These are phyloP conservation scores for Napeogenes sylphis DNA, from an alignment of 2,888 invertebrate species.

Conservation along the genomic window DNA sequence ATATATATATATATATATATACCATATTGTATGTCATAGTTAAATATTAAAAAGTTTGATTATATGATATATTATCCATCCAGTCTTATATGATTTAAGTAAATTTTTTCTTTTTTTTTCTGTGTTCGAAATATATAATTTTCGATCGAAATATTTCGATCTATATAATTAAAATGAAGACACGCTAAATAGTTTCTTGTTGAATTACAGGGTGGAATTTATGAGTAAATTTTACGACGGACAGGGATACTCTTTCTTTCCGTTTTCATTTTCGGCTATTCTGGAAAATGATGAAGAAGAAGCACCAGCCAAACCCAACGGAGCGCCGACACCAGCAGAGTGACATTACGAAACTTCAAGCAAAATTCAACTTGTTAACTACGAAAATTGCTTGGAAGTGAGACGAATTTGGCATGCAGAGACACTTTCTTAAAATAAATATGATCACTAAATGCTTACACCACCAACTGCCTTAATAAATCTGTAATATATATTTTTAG, in stretches of 20 bases:
- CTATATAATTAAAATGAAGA: no score
- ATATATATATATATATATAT: no score
- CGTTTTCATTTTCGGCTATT: conserved; percentile 84
- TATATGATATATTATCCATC: no score
- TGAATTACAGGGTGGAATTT: conserved; percentile 91
- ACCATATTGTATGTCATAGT: no score
- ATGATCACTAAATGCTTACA: background rate
- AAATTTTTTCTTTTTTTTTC: no score
- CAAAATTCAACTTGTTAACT: conserved; percentile 18
- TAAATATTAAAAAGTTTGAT: no score
- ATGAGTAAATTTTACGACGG: conserved; percentile 96
- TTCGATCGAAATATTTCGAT: background rate
- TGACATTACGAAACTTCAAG: conserved; percentile 39
- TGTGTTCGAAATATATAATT: background rate
- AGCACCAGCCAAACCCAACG: conserved; percentile 47
- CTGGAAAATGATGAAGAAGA: conserved; percentile 72
- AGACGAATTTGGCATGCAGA: conserved; percentile 31
- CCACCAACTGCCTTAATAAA: background rate
- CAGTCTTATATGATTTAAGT: no score
- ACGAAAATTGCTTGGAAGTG: conserved; percentile 20
- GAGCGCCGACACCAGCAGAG: conserved; percentile 53
- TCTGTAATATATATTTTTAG: background rate
- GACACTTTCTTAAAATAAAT: conserved; percentile 10
- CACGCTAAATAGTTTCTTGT: background rate
- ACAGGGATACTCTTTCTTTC: conserved; percentile 84